Evolutionary conservation across 1,140 invertebrate species (phyloP), one percentile per base, ranked within the genome.

Genomic region (Drosophila kepulauana): DNA sequence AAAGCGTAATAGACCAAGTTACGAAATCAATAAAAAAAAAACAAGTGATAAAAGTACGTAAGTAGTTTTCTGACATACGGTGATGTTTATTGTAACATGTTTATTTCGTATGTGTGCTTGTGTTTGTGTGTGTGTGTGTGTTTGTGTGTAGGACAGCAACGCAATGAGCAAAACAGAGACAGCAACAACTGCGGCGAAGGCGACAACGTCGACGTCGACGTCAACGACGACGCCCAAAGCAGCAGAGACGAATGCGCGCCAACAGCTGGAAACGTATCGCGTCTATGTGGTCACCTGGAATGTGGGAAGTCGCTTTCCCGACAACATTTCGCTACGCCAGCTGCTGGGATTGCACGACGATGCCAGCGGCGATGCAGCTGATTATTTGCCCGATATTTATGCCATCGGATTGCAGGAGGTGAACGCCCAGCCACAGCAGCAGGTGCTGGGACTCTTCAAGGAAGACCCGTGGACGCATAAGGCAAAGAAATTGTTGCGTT

Each of bases 381-480:
- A 94, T 46, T 94, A 93, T 54, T 78, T 96, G 77, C 96, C 97
- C 35, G 97, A 98, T 93, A 95, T 98, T 65, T 98, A 96, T 93
- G 94, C 97, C 15, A 94, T 98, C 84, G 96, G 96, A 95, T 93
- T 98, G 64, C 97, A 98, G 94, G 97, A 98, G 94, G 96, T 98
- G 0, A 98, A 97, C 91, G 95, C 96, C 1, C 96, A 97, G 80
- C 97, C 97, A 5, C 96, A 97, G 84, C 97, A 97, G 92, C 95
- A 97, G 86, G 88, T 98, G 16, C 93, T 96, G 89, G 96, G 97
- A 74, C 94, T 96, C 11, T 91, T 98, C 38, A 96, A 97, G 92
- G 95, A 96, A 78, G 97, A 98, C 93, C 95, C 96, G 4, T 98
- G 97, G 97, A 97, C 97, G 15, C 94, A 95, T 82, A 93, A 94